Conservation (phyloP, 2,797 vertebrate genomes). For the Champsocephalus esox region DNA sequence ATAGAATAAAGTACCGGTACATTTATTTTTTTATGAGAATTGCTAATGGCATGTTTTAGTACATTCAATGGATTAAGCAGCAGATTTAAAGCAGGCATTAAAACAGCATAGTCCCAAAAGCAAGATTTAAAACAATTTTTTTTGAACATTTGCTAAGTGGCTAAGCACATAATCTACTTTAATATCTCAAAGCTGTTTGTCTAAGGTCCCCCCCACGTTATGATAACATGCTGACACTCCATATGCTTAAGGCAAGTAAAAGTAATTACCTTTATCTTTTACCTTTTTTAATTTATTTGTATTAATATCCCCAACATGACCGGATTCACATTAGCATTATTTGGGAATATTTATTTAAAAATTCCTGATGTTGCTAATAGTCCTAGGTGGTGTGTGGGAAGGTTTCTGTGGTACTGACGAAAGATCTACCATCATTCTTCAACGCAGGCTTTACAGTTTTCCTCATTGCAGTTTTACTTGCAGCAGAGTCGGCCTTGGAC, state of each 20-base stretch:
- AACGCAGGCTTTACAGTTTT: background rate
- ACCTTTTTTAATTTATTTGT: background rate
- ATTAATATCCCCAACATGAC: no score
- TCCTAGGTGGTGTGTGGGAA: conserved; percentile 17
- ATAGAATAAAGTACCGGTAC: background rate
- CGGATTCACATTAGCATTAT: no score
- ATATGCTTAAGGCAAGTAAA: conserved; percentile 2
- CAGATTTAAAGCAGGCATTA: background rate
- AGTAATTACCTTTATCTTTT: background rate
- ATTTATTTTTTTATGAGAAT: conserved; percentile 32
- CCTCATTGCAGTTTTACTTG: background rate
- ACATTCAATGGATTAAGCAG: conserved; percentile 3
- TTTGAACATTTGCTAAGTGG: background rate
- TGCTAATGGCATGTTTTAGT: background rate
- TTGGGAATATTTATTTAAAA: no score
- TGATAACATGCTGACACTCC: conserved; percentile 2
- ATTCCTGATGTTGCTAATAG: conserved; percentile 16
- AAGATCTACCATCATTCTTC: conserved; percentile 1
- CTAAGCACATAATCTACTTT: background rate
- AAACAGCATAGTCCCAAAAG: background rate
- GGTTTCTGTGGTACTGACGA: background rate
- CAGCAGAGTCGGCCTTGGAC: conserved; percentile 27
- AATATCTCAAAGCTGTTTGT: conserved; percentile 6
- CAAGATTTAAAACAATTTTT: background rate
- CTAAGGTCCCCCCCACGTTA: background rate